Percentiles rank a stretch among this genome's conserved stretches.
phyloP scores from a whole-genome alignment of 2,113 vertebrate genomes.

The Cygnus atratus region DNA sequence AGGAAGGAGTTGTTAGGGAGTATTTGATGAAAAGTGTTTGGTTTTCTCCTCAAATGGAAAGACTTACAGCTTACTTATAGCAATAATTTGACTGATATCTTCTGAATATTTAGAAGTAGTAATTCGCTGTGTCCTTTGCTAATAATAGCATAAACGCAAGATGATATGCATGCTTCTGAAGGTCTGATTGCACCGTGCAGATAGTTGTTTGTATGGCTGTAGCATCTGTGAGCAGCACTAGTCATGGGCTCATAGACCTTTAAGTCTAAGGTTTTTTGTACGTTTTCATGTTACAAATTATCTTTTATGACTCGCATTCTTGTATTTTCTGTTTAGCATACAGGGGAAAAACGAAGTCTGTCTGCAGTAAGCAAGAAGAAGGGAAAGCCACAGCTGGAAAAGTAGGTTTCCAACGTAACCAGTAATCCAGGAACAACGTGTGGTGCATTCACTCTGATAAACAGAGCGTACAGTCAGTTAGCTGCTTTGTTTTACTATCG shows the following conservation, averaged over 20 bases:
- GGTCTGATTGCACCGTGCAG: background rate
- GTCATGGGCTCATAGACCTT: background rate
- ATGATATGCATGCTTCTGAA: background rate
- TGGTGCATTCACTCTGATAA: background rate
- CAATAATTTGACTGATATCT: background rate
- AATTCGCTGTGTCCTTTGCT: background rate
- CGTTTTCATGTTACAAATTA: background rate
- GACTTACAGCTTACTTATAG: background rate
- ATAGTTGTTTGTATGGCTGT: background rate
- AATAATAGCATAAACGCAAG: background rate
- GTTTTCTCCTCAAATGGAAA: background rate
- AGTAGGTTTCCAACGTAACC: conserved; percentile 71
- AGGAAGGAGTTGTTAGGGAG: background rate
- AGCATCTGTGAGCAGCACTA: background rate
- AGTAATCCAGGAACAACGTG: background rate
- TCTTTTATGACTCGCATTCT: background rate
- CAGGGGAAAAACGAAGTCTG: conserved; percentile 75
- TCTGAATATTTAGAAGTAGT: background rate
- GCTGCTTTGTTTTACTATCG: background rate
- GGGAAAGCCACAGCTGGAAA: conserved; percentile 79
- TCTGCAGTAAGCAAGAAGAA: conserved; percentile 79
- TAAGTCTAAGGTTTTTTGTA: rapidly evolving
- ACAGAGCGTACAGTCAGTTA: background rate
- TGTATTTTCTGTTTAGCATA: conserved; percentile 68
- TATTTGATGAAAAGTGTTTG: background rate